Evolutionary conservation across 2,888 invertebrate genomes (phyloP).

Genomic region (Adineta ricciae): DNA sequence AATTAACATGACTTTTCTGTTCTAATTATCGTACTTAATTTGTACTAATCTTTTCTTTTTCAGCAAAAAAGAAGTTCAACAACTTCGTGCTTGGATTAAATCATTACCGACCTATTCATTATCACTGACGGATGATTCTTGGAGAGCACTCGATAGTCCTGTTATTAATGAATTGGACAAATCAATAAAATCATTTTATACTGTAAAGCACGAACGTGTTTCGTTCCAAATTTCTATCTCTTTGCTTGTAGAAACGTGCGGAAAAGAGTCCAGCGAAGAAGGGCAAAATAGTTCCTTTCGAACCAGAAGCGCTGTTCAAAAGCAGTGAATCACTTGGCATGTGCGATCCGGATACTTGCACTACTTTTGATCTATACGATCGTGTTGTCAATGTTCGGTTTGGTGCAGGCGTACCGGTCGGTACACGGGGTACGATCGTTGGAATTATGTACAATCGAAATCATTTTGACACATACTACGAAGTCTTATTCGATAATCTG

Average conservation of each 20-base stretch:
- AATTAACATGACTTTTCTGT: conserved; percentile 36
- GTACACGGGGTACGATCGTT: conserved; percentile 73
- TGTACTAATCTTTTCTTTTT: not conserved
- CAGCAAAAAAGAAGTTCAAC: conserved; percentile 38
- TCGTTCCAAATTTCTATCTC: no score
- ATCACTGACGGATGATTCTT: not conserved
- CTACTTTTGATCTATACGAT: conserved; percentile 65
- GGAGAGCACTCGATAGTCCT: conserved; percentile 60
- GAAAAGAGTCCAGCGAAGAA: not conserved
- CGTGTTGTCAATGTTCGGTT: conserved; percentile 69
- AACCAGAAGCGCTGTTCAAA: conserved; percentile 34
- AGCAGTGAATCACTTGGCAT: conserved; percentile 37
- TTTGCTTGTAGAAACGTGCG: not conserved
- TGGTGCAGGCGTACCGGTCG: conserved; percentile 68
- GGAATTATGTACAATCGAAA: conserved; percentile 49
- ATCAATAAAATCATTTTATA: conserved; percentile 42
- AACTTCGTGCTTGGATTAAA: conserved; percentile 62
- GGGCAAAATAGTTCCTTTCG: not conserved
- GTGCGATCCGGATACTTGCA: conserved; percentile 59
- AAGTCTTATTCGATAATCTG: conserved; percentile 26
- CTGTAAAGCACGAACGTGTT: not conserved
- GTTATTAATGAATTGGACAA: conserved; percentile 56
- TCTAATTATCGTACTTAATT: not conserved
- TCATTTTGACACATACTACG: conserved; percentile 7
- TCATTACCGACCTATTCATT: conserved; percentile 41